These are phyloP conservation scores for Dryobotodes eremita DNA, from an alignment of 2,888 invertebrate species.

Conservation along the genomic window DNA sequence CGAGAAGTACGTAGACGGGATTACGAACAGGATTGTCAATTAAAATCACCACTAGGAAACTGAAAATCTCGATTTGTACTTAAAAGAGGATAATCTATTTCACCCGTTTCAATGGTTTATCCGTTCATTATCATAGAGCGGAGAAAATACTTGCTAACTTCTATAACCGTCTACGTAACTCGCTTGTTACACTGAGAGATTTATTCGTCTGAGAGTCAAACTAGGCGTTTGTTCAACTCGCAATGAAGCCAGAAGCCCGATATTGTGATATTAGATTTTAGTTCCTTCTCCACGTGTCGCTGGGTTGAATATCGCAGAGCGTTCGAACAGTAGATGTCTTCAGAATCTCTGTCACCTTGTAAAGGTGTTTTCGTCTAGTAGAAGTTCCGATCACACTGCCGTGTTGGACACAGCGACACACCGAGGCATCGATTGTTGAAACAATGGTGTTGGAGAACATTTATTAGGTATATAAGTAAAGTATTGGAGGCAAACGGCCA, in stretches of 20 bases:
- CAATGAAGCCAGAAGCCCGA: conserved; percentile 87
- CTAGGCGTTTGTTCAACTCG: conserved; percentile 83
- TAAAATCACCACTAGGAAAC: conserved; percentile 49
- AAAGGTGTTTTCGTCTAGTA: conserved; percentile 74
- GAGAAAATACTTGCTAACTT: conserved; percentile 32
- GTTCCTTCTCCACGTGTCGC: conserved; percentile 87
- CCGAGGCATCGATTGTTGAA: conserved; percentile 82
- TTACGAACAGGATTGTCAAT: conserved; percentile 60
- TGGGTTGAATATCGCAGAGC: conserved; percentile 78
- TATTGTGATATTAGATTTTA: conserved; percentile 91
- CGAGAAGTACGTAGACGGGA: conserved; percentile 59
- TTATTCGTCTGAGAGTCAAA: conserved; percentile 72
- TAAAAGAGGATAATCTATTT: conserved; percentile 43
- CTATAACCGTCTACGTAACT: conserved; percentile 58
- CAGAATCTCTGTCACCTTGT: conserved; percentile 80
- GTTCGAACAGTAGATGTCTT: conserved; percentile 71
- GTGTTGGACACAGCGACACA: conserved; percentile 78
- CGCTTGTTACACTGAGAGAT: conserved; percentile 65
- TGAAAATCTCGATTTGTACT: conserved; percentile 56
- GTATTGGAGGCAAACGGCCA: conserved; percentile 88
- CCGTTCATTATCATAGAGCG: not conserved
- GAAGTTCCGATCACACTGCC: conserved; percentile 69
- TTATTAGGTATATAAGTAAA: conserved; percentile 88
- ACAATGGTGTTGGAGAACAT: conserved; percentile 87
- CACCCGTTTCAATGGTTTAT: conserved; percentile 20